phyloP scores from a whole-genome alignment of 1,140 invertebrate species.

The Dreissena polymorpha region DNA sequence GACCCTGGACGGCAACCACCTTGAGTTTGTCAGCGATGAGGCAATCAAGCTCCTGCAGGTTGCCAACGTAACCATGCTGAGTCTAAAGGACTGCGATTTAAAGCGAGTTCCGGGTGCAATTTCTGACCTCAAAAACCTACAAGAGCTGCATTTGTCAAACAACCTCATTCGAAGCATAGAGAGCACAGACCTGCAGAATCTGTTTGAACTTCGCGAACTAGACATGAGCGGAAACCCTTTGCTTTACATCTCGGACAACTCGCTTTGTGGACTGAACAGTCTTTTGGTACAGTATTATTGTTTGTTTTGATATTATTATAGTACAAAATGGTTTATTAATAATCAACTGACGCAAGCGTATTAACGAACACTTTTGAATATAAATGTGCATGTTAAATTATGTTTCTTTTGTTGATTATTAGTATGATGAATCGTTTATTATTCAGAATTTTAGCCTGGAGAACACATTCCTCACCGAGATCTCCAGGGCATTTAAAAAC shows the following conservation, averaged over 20 bases:
- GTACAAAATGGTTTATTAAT: no score
- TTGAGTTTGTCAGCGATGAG: constrained; percentile 52
- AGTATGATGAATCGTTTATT: no score
- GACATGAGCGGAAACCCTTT: constrained; percentile 25
- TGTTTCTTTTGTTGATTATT: no score
- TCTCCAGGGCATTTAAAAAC: constrained; percentile 39
- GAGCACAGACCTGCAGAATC: constrained; percentile 42
- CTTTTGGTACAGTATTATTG: constrained; percentile 23
- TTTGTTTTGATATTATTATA: not conserved
- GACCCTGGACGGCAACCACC: constrained; percentile 38
- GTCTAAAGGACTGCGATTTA: constrained; percentile 37
- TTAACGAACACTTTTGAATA: no score
- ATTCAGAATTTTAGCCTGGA: constrained; percentile 27
- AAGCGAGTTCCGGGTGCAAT: constrained; percentile 47
- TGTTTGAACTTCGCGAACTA: constrained; percentile 11
- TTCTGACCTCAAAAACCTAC: constrained; percentile 16
- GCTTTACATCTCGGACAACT: constrained; percentile 48
- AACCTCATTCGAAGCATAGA: constrained; percentile 54
- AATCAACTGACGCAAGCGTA: no score
- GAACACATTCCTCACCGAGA: constrained; percentile 32
- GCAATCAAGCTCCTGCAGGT: constrained; percentile 34
- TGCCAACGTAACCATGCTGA: constrained; percentile 29
- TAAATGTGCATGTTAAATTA: no score
- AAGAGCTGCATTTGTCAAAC: constrained; percentile 34
- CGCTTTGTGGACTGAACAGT: constrained; percentile 17